These are phyloP conservation scores for Halcyon leucocephala DNA, from an alignment of 2,797 vertebrate species.

Conservation along the genomic window DNA sequence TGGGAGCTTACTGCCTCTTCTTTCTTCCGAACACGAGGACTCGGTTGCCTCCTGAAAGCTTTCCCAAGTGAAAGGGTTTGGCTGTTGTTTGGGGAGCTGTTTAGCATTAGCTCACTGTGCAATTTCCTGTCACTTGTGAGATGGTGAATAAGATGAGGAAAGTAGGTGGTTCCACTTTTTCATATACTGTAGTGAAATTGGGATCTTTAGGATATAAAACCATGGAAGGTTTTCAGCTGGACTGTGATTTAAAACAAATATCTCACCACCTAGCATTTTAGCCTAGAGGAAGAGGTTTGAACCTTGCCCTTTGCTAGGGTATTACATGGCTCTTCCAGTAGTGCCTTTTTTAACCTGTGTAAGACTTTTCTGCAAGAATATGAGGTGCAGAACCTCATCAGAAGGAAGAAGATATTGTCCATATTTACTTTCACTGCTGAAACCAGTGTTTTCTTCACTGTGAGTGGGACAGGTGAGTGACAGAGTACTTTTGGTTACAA, in stretches of 20 bases:
- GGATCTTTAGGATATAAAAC: not conserved
- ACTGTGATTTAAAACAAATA: not conserved
- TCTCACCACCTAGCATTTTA: not conserved
- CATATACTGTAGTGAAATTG: not conserved
- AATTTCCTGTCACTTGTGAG: conserved; percentile 53
- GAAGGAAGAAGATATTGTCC: not conserved
- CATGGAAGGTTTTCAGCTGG: not conserved
- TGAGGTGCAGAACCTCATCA: not conserved
- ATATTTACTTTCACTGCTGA: not conserved
- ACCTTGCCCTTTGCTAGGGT: not conserved
- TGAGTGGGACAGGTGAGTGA: not conserved
- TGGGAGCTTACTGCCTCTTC: conserved; percentile 22
- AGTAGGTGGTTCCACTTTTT: conserved; percentile 23
- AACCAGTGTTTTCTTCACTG: fast-evolving
- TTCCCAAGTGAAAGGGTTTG: conserved; percentile 17
- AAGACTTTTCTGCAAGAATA: not conserved
- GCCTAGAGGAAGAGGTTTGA: not conserved
- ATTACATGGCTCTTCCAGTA: not conserved
- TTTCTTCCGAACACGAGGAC: conserved; percentile 15
- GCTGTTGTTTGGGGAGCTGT: conserved; percentile 23
- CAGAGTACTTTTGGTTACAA: not conserved
- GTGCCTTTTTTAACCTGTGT: not conserved
- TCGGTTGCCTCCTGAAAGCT: not conserved
- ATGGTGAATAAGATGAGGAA: not conserved
- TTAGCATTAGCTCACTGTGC: conserved; percentile 22